phyloP scores from a whole-genome alignment of 2,888 invertebrate genomes.

The Capitulum mitella region DNA sequence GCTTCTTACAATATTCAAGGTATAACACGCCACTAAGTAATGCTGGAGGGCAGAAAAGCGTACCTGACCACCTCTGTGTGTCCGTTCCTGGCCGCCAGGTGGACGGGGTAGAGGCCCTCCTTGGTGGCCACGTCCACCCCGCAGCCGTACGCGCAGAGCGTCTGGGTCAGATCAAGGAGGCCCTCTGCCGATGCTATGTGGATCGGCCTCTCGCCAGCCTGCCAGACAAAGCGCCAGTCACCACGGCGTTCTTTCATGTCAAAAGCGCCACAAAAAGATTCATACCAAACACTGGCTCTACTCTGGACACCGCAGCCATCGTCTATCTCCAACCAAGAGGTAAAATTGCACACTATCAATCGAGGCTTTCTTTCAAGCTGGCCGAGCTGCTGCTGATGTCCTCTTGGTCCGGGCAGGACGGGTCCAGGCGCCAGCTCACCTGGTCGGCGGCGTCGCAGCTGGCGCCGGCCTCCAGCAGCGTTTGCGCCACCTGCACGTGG shows the following conservation, averaged over 20 bases:
- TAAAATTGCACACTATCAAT: too few relatives aligned
- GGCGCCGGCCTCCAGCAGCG: conserved; percentile 55
- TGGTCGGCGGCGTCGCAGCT: conserved; percentile 51
- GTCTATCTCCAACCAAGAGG: too few relatives aligned
- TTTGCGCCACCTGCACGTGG: conserved; percentile 52
- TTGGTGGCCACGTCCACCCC: conserved; percentile 57
- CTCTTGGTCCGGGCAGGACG: too few relatives aligned
- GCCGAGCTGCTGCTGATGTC: too few relatives aligned
- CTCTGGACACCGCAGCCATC: too few relatives aligned
- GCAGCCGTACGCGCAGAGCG: conserved; percentile 54
- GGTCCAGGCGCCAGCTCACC: conserved; percentile 46
- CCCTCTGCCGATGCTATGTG: conserved; percentile 54
- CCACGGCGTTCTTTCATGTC: too few relatives aligned
- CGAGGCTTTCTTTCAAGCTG: too few relatives aligned
- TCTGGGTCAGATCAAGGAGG: conserved; percentile 51
- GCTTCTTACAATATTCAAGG: too few relatives aligned
- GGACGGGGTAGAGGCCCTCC: conserved; percentile 57
- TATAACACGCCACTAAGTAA: too few relatives aligned
- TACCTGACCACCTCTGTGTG: conserved; percentile 61
- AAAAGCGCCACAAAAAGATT: too few relatives aligned
- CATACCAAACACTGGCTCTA: too few relatives aligned
- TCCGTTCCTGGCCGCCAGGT: conserved; percentile 62
- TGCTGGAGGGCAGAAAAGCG: conserved; percentile 26
- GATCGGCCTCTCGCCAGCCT: conserved; percentile 55
- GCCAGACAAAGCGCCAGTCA: conserved; percentile 38